phyloP scores from a whole-genome alignment of 2,113 vertebrate genomes.

The Embiotoca jacksoni region DNA sequence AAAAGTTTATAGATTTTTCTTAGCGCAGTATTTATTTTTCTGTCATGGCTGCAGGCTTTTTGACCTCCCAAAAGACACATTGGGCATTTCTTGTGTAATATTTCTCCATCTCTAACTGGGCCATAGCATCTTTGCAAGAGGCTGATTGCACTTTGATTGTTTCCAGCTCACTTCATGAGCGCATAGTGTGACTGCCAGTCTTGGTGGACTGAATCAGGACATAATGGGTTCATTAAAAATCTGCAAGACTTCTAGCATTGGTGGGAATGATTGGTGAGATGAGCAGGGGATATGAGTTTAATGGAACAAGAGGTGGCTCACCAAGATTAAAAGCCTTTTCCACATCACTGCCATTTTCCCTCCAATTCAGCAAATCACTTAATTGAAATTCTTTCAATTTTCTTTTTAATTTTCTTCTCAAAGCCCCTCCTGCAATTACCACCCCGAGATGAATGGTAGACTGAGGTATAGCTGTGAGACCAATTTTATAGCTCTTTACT shows the following conservation, averaged over 20 bases:
- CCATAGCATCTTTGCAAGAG: conserved; percentile 24
- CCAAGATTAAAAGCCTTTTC: conserved; percentile 83
- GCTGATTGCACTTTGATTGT: conserved; percentile 71
- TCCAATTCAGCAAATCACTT: conserved; percentile 79
- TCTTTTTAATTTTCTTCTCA: conserved; percentile 79
- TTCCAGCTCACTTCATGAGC: conserved; percentile 73
- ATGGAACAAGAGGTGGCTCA: conserved; percentile 80
- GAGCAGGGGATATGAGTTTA: conserved; percentile 79
- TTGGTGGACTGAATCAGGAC: conserved; percentile 79
- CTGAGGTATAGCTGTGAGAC: conserved; percentile 47
- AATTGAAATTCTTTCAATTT: conserved; percentile 84
- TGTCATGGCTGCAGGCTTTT: conserved; percentile 19
- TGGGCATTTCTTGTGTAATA: conserved; percentile 41
- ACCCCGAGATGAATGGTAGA: conserved; percentile 63
- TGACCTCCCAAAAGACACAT: conserved; percentile 41
- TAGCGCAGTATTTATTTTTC: conserved; percentile 23
- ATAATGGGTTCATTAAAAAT: conserved; percentile 84
- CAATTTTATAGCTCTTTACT: conserved; percentile 55
- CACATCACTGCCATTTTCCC: conserved; percentile 79
- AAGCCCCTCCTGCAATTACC: conserved; percentile 73
- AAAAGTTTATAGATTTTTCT: conserved; percentile 7
- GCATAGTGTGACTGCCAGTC: conserved; percentile 51
- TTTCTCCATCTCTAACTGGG: conserved; percentile 53
- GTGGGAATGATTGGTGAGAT: conserved; percentile 83
- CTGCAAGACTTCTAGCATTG: conserved; percentile 73